Conservation (phyloP, 2,797 vertebrate species). For the Smutsia temminckii region DNA sequence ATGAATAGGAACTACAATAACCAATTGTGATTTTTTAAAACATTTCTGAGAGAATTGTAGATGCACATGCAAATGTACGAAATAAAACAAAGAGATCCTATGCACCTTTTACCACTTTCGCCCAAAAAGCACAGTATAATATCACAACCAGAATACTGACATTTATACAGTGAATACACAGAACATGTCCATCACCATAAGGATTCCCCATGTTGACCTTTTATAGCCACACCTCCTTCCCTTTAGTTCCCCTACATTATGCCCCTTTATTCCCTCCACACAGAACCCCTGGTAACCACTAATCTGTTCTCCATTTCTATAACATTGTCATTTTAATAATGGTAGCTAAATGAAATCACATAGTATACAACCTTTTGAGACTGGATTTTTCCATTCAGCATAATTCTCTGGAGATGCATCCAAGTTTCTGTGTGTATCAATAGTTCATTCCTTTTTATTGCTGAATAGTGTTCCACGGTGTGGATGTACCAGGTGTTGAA, state of each 20-base stretch:
- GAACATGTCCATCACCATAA: background rate
- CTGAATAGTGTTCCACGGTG: background rate
- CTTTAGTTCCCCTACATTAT: no score
- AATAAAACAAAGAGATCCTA: background rate
- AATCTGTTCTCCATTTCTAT: background rate
- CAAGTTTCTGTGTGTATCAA: background rate
- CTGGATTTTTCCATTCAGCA: background rate
- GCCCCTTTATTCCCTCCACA: background rate
- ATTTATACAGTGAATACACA: rapidly evolving
- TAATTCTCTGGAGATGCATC: background rate
- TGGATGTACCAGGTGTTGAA: background rate
- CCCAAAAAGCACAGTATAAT: background rate
- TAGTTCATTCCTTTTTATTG: background rate
- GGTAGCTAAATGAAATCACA: background rate
- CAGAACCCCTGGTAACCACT: background rate
- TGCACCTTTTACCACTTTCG: background rate
- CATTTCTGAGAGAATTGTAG: background rate
- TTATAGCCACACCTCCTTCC: background rate
- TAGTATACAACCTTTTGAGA: background rate
- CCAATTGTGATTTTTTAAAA: background rate
- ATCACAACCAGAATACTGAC: background rate
- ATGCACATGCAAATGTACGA: background rate
- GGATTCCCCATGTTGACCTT: background rate
- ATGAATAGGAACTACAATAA: background rate
- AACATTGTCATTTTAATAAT: background rate